Conservation (phyloP, 2,797 vertebrate species). For the Salmo trutta region DNA sequence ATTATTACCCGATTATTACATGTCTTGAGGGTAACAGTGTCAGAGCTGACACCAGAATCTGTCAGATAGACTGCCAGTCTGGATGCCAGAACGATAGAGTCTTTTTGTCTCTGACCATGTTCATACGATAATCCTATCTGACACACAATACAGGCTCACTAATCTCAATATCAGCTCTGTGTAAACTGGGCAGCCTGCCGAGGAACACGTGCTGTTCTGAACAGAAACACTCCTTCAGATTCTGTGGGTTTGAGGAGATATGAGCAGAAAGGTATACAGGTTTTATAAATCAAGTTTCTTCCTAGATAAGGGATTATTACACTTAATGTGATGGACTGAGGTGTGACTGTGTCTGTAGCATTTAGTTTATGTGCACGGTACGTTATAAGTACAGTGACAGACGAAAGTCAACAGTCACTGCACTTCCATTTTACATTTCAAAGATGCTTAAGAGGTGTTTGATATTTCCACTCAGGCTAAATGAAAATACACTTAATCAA, state of each 20-base stretch:
- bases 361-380: not conserved
- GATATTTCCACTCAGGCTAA: not conserved
- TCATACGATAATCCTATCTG: constrained; percentile 66
- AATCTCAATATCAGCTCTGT: constrained; percentile 63
- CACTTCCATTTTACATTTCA: not conserved
- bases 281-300: not conserved
- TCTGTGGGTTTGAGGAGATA: constrained; percentile 7
- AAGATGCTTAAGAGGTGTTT: constrained; percentile 1
- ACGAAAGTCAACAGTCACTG: not conserved
- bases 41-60: constrained; percentile 39
- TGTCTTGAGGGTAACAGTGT: constrained; percentile 15
- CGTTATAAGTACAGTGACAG: not conserved
- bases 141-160: constrained; percentile 43
- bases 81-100: constrained; percentile 54
- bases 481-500: constrained; percentile 7
- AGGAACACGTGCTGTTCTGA: constrained; percentile 32
- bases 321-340: not conserved
- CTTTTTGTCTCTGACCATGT: constrained; percentile 59
- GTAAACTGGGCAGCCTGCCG: constrained; percentile 48
- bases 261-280: not conserved
- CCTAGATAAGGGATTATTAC: not conserved
- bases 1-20: not conserved
- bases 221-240: constrained; percentile 45
- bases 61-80: constrained; percentile 26
- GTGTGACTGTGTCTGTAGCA: not conserved